These are phyloP conservation scores for Paradoxurus hermaphroditus DNA, from an alignment of 2,113 vertebrate species.

Conservation along the genomic window DNA sequence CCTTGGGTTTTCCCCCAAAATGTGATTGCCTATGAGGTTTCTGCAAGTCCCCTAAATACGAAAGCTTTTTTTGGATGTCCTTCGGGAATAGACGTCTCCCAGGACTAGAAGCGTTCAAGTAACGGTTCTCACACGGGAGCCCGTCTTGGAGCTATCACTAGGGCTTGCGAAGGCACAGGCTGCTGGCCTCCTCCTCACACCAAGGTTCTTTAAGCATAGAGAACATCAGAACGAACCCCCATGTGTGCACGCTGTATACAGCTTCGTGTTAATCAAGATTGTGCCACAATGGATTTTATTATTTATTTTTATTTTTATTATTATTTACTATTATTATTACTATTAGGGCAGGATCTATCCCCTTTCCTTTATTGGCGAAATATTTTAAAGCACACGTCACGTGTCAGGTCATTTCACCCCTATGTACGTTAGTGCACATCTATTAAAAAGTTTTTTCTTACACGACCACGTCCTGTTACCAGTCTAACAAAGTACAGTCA, in stretches of 20 bases:
- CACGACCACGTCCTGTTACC: background rate
- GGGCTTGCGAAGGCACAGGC: background rate
- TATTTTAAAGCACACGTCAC: background rate
- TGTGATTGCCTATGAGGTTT: background rate
- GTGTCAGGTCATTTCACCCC: background rate
- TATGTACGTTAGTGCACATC: background rate
- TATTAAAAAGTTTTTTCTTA: background rate
- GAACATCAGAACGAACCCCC: background rate
- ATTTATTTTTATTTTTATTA: too few relatives aligned
- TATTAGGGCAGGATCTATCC: accelerated
- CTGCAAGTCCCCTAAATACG: background rate
- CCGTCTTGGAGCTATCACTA: background rate
- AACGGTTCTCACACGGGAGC: background rate
- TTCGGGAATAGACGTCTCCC: background rate
- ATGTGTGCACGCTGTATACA: background rate
- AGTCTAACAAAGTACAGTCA: background rate
- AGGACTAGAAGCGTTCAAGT: background rate
- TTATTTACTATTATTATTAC: too few relatives aligned
- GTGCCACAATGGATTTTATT: background rate
- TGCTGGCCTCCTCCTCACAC: too few relatives aligned
- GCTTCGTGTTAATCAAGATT: background rate
- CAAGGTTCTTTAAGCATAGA: background rate
- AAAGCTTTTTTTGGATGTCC: background rate
- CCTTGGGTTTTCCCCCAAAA: background rate
- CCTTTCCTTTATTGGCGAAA: background rate